Percentiles rank a stretch among this genome's conserved stretches.
These are phyloP conservation scores for Trichogramma dendrolimi DNA, from an alignment of 2,888 invertebrate species.

Conservation along the genomic window DNA sequence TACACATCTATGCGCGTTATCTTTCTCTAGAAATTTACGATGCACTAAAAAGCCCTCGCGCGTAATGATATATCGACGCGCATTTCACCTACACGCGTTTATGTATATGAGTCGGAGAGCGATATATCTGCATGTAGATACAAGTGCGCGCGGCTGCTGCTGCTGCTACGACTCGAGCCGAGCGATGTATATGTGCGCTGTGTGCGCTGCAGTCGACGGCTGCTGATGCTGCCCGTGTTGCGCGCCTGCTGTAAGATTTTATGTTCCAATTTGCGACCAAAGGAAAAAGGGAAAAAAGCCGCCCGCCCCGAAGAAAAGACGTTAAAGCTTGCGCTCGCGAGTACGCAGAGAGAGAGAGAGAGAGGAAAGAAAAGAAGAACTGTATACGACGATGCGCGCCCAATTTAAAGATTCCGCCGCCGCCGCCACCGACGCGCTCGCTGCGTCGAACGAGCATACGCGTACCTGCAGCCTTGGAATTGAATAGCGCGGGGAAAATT, in stretches of 20 bases:
- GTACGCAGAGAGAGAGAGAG: slow-evolving; percentile 19
- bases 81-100: too few species aligned
- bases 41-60: too few species aligned
- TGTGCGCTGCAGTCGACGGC: not conserved
- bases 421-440: slow-evolving; percentile 20
- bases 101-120: too few species aligned
- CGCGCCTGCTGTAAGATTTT: slow-evolving; percentile 42
- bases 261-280: slow-evolving; percentile 49
- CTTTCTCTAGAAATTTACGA: too few species aligned
- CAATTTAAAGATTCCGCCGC: slow-evolving; percentile 29
- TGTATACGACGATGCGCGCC: not conserved
- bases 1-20: too few species aligned
- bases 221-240: slow-evolving; percentile 41
- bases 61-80: too few species aligned
- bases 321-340: slow-evolving; percentile 26
- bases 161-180: too few species aligned
- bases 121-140: too few species aligned
- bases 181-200: not conserved
- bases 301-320: slow-evolving; percentile 21
- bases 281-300: slow-evolving; percentile 38
- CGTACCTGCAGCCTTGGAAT: slow-evolving; percentile 19
- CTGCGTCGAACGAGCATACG: not conserved
- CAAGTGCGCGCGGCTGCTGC: not conserved
- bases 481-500: slow-evolving; percentile 29
- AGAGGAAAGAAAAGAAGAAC: not conserved